Base-by-base conservation (phyloP, 2,113 vertebrate species). In the Gymnogyps californianus region DNA sequence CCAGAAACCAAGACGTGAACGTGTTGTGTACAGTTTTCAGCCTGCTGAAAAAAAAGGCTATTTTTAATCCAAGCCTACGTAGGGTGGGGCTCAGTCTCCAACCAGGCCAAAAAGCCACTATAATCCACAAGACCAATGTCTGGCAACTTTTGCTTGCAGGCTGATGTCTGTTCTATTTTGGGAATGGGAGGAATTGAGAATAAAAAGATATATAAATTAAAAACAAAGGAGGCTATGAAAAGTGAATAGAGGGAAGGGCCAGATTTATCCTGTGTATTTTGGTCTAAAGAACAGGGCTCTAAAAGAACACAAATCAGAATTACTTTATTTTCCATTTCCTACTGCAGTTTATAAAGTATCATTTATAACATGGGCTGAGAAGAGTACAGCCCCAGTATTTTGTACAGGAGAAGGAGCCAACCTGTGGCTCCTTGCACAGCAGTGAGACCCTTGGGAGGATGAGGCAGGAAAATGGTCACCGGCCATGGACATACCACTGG, bases 131-230 rank as follows among this genome's bases (percentile, higher is more conserved):
- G 96, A 96, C 96, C 96, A 96, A 71, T 78, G 95, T 96, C 97
- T 98, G 97, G 97, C 96, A 98, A 97, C 96, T 97, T 97, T 92
- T 96, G 89, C 97, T 98, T 97, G 86, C 94, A 98, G 96, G 89
- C 92, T 97, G 95, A 97, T 98, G 97, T 88, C 95, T 96, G 79
- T 89, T 97, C 97, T 98, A 98, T 98, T 98, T 98, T 97, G 91
- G 87, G 97, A 90, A 97, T 90, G 88, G 96, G 96, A 98, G 96
- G 87, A 93, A 94, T 94, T 91, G 66, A 93, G 82, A 96, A 79
- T 94, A 82, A 93, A 89, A 91, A 84, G n/a, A 96, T 89, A 77
- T 54, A 93, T 90, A 91, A 91, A 96, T 95, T 85, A 77, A 83
- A 96, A 96, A 97, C 96, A 97, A 97, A 96, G 71, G 78, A 93